These are phyloP conservation scores for Limnothrissa miodon DNA, from an alignment of 2,113 vertebrate species.

Conservation along the genomic window DNA sequence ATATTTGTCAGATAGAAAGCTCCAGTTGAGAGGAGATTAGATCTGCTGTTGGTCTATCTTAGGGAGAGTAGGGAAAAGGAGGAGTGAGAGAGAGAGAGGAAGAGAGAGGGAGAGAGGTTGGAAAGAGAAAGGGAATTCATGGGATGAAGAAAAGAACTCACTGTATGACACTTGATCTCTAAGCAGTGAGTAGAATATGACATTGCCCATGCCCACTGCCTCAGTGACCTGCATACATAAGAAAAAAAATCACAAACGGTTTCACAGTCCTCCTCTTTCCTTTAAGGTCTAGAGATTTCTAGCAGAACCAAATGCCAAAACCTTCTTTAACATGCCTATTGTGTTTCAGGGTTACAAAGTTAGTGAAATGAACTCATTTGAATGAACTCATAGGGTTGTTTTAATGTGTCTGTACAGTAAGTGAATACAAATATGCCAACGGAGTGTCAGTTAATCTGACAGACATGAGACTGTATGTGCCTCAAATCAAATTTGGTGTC, in stretches of 20 bases:
- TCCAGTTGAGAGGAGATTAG: neutral
- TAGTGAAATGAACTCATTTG: too few relatives aligned
- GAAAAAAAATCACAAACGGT: neutral
- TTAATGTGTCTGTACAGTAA: too few relatives aligned
- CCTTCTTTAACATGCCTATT: too few relatives aligned
- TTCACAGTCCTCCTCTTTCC: neutral
- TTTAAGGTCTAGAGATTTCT: neutral
- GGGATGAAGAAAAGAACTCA: neutral
- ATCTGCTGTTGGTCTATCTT: neutral
- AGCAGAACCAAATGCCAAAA: neutral
- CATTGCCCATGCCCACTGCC: neutral
- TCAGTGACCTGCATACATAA: neutral
- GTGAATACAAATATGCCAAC: too few relatives aligned
- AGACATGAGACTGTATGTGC: too few relatives aligned
- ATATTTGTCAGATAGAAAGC: neutral
- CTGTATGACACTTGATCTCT: neutral
- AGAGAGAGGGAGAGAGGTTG: neutral
- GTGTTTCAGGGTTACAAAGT: too few relatives aligned
- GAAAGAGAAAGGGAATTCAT: neutral
- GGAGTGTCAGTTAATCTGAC: too few relatives aligned
- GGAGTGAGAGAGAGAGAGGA: neutral
- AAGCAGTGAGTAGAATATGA: neutral
- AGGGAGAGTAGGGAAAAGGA: neutral
- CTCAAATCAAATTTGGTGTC: too few relatives aligned
- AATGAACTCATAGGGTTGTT: too few relatives aligned